phyloP scores from a whole-genome alignment of 2,888 invertebrate genomes.

The Polyommatus iphigenia region DNA sequence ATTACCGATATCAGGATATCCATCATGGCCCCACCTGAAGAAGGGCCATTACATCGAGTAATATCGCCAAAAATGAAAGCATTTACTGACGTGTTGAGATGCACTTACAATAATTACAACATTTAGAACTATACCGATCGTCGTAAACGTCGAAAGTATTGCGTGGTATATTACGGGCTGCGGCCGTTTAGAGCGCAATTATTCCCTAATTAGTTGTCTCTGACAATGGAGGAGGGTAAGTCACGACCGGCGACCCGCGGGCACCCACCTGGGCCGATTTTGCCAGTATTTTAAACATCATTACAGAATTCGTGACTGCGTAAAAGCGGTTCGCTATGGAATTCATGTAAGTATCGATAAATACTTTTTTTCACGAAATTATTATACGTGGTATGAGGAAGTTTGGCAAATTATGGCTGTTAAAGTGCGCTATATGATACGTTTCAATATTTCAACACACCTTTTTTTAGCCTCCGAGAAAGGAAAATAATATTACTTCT shows the following conservation, averaged over 20 bases:
- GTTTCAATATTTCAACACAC: slow-evolving; percentile 1
- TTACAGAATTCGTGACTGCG: slow-evolving; percentile 51
- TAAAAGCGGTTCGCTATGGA: slow-evolving; percentile 31
- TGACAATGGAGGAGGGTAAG: slow-evolving; percentile 62
- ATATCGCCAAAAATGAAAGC: neutral
- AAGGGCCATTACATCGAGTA: neutral
- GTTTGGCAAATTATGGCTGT: neutral
- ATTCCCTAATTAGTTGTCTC: slow-evolving; percentile 56
- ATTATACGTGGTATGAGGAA: slow-evolving; percentile 26
- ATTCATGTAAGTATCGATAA: slow-evolving; percentile 46
- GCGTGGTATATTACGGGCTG: slow-evolving; percentile 54
- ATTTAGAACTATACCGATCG: slow-evolving; percentile 19
- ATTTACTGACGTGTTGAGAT: slow-evolving; percentile 1
- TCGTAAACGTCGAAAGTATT: slow-evolving; percentile 34
- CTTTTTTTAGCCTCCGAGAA: neutral
- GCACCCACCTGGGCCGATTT: slow-evolving; percentile 73
- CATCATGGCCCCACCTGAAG: neutral
- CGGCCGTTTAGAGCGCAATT: slow-evolving; percentile 55
- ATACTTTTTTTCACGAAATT: neutral
- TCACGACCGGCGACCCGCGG: slow-evolving; percentile 69
- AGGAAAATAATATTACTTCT: too few species aligned
- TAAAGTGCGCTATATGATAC: neutral
- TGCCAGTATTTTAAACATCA: slow-evolving; percentile 58
- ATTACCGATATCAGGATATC: neutral
- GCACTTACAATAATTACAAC: slow-evolving; percentile 15